Base-by-base conservation (phyloP, 2,113 vertebrate species). In the Tachuris rubrigastra region DNA sequence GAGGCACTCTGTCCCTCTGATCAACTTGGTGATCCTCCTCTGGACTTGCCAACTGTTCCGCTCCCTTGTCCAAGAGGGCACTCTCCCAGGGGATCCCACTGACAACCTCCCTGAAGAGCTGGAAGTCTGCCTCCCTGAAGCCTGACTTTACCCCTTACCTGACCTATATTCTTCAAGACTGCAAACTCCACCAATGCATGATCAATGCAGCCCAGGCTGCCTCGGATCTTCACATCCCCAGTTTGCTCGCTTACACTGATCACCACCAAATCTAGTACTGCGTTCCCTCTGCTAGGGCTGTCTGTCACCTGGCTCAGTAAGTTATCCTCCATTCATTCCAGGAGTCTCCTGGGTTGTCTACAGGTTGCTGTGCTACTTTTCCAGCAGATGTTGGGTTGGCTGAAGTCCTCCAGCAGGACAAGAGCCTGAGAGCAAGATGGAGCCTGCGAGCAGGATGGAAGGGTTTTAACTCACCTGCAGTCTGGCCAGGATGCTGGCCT, bases 401-500 rank as follows among this genome's bases (percentile, higher is more conserved):
- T 74, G 39, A 75, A 82, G 60, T 21, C 23, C 46, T 33, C 20
- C 30, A 68, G 56, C 21, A 49, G 28, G 20, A 63, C 66, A 77
- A 56, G 31, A 56, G 18, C 16, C 63, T 41, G 47, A 0, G 0
- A 62, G 39, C 28, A 59, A 0, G 0, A 67, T 14, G 39, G 28
- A 74, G 33, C 33, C 69, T 30, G 68, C 20, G 20, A 75, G 62
- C 12, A 79, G 28, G 10, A 23, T 62, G 6, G 46, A 66, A 66
- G 44, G 33, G 25, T 11, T 78, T 65, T 75, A 59, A 85, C 97
- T 98, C 69, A 99, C 99, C 98, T 99, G 98, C 27, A 99, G 96
- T 39, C 99, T 98, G 31, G 99, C 99, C 96, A 99, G 91, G 89
- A 99, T 98, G 89, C 98, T 99, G 80, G 99, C 97, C 97, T 99